phyloP scores from a whole-genome alignment of 2,113 vertebrate species.

The Sterna hirundo region DNA sequence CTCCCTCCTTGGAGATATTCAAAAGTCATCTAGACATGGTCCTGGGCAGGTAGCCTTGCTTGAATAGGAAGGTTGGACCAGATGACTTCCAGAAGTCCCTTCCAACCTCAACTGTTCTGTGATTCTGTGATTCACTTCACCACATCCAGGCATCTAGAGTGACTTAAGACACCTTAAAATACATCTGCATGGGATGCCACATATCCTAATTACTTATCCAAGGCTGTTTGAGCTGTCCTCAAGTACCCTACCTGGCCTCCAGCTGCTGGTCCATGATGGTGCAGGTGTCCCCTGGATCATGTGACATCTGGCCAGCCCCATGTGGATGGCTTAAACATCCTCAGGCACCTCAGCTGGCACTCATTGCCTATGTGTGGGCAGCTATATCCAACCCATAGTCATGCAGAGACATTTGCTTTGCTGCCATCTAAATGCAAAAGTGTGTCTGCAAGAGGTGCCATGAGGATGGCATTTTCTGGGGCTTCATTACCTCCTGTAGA shows the following conservation, averaged over 20 bases:
- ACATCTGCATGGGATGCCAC: background rate
- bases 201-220: background rate
- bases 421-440: background rate
- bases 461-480: background rate
- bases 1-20: background rate
- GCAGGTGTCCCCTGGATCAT: background rate
- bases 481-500: background rate
- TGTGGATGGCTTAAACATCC: background rate
- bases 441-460: background rate
- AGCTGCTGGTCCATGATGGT: background rate
- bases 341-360: background rate
- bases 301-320: background rate
- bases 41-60: background rate
- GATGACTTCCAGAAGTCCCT: background rate
- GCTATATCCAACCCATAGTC: background rate
- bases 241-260: background rate
- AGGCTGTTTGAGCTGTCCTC: background rate
- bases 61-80: background rate
- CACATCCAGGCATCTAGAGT: background rate
- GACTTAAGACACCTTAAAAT: background rate
- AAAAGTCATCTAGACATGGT: background rate
- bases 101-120: background rate
- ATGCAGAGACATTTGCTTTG: background rate
- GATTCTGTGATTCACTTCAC: background rate
- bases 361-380: background rate